Conservation (phyloP, 2,888 invertebrate species). For the Gandaritis pyraliata region DNA sequence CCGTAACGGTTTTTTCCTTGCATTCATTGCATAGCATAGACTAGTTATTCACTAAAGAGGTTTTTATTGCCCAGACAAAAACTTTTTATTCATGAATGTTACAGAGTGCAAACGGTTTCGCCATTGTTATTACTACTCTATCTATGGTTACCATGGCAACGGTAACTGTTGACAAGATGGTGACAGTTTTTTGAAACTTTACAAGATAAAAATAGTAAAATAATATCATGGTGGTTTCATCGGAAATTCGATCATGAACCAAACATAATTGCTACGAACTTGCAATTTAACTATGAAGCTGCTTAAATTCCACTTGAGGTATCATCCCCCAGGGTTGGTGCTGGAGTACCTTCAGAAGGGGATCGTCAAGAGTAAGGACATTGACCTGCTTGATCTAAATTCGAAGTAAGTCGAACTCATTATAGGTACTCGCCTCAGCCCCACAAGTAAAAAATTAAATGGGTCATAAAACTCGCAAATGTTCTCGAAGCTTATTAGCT, state of each 20-base stretch:
- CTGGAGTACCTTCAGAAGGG: slow-evolving; percentile 86
- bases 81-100: no score
- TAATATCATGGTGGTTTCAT: slow-evolving; percentile 25
- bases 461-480: no score
- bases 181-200: slow-evolving; percentile 52
- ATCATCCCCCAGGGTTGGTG: slow-evolving; percentile 89
- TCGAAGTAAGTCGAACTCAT: slow-evolving; percentile 76
- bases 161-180: slow-evolving; percentile 65
- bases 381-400: slow-evolving; percentile 87
- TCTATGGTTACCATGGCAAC: slow-evolving; percentile 54
- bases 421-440: neutral
- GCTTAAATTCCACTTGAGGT: slow-evolving; percentile 87
- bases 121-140: no score
- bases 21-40: no score
- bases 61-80: no score
- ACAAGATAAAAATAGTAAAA: slow-evolving; percentile 44
- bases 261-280: neutral
- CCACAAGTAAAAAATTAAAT: neutral
- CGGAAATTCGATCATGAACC: slow-evolving; percentile 21
- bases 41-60: no score
- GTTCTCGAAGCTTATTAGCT: no score
- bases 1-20: no score
- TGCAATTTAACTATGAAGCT: slow-evolving; percentile 82
- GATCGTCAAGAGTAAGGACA: slow-evolving; percentile 84
- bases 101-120: no score